phyloP scores from a whole-genome alignment of 2,113 vertebrate genomes.

The Glaucidium brasilianum region DNA sequence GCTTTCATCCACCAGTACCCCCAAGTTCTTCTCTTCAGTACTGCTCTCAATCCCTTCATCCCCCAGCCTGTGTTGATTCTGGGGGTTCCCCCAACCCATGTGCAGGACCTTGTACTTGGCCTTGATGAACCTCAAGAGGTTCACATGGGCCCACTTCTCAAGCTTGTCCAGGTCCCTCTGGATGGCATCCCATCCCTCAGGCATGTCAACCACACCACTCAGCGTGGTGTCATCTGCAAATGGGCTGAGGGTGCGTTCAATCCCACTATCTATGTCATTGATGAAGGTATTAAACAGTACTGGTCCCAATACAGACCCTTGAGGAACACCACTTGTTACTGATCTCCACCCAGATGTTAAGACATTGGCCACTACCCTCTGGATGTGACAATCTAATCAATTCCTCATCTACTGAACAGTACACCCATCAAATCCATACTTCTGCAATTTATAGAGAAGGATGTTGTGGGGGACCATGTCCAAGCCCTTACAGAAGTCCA shows the following conservation, averaged over 20 bases:
- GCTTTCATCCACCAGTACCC: not conserved
- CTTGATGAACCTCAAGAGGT: not conserved
- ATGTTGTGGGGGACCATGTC: not conserved
- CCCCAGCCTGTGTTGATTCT: not conserved
- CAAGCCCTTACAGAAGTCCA: not conserved
- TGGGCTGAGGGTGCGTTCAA: not conserved
- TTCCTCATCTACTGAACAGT: not conserved
- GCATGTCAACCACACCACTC: not conserved
- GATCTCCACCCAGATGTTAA: not conserved
- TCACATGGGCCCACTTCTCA: not conserved
- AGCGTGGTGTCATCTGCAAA: not conserved
- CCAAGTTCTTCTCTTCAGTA: not conserved
- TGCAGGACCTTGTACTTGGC: not conserved
- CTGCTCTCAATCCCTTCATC: not conserved
- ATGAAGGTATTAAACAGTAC: not conserved
- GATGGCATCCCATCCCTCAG: not conserved
- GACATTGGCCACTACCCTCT: not conserved
- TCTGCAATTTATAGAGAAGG: not conserved
- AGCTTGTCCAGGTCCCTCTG: not conserved
- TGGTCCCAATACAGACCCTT: not conserved
- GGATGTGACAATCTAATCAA: not conserved
- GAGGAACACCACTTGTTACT: not conserved
- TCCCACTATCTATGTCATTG: not conserved
- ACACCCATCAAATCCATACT: too few species aligned
- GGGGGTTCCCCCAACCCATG: not conserved